Evolutionary conservation across 2,113 vertebrate genomes (phyloP).

Genomic region (Nycticorax nycticorax): DNA sequence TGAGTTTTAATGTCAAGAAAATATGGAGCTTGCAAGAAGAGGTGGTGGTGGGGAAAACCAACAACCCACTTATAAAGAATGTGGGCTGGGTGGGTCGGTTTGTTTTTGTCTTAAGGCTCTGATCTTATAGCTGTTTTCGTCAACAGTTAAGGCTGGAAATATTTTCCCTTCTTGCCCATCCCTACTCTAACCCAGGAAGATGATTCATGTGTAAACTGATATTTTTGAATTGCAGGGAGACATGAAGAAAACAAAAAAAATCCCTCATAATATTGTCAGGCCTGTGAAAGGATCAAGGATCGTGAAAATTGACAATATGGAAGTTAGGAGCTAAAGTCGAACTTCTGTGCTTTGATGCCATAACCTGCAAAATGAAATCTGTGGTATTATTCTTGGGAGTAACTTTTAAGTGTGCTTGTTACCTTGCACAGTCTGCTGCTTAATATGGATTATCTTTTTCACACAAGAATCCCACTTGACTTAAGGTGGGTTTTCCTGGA

Average conservation of each 20-base stretch:
- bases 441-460: background rate
- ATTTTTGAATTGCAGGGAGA: background rate
- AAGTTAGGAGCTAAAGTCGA: background rate
- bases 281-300: background rate
- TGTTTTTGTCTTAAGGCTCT: background rate
- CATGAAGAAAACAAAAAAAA: background rate
- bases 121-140: background rate
- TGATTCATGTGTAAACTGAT: background rate
- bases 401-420: background rate
- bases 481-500: background rate
- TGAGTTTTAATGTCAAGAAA: background rate
- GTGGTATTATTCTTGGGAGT: background rate
- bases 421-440: background rate
- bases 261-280: background rate
- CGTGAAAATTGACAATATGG: background rate
- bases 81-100: background rate
- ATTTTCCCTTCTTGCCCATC: background rate
- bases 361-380: background rate
- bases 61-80: background rate
- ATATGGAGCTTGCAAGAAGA: background rate
- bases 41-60: rapidly evolving
- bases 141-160: background rate
- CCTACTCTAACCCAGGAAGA: background rate
- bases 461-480: background rate
- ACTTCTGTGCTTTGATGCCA: background rate